These are phyloP conservation scores for Rhimphoctona megacephalus DNA, from an alignment of 2,888 invertebrate genomes.

Conservation along the genomic window DNA sequence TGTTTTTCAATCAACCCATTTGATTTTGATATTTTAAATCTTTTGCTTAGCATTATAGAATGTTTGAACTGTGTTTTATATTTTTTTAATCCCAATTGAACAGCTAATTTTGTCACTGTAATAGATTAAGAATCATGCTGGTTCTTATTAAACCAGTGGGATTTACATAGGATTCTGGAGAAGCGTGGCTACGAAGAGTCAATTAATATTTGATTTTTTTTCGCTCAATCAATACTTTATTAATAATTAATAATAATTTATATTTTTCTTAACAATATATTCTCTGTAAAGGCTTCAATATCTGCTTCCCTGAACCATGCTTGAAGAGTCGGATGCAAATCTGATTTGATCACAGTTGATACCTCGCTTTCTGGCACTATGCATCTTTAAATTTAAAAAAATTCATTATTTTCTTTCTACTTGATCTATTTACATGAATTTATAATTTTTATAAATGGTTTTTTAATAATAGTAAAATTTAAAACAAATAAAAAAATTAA, in stretches of 20 bases:
- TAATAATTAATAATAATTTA: slow-evolving; percentile 49
- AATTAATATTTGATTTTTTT: too few species aligned
- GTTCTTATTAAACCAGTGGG: too few species aligned
- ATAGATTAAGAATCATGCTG: too few species aligned
- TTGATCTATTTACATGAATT: not conserved
- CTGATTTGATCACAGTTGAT: slow-evolving; percentile 68
- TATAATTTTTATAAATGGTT: not conserved
- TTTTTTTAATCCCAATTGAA: too few species aligned
- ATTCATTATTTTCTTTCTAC: not conserved
- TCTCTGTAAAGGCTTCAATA: slow-evolving; percentile 75
- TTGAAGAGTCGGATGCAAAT: slow-evolving; percentile 79
- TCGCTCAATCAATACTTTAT: not conserved
- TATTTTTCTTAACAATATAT: slow-evolving; percentile 76
- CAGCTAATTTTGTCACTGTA: too few species aligned
- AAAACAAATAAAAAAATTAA: not conserved
- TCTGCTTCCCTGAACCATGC: slow-evolving; percentile 79
- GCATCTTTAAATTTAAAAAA: slow-evolving; percentile 72
- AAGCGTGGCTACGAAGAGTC: too few species aligned
- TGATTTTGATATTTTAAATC: not conserved
- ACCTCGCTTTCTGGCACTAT: slow-evolving; percentile 77
- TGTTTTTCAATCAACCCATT: not conserved
- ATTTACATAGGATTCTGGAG: too few species aligned
- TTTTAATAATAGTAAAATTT: not conserved
- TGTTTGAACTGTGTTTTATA: too few species aligned
- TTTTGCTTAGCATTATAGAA: too few species aligned